Conservation (phyloP, 2,113 vertebrate species). For the Cervus canadensis region DNA sequence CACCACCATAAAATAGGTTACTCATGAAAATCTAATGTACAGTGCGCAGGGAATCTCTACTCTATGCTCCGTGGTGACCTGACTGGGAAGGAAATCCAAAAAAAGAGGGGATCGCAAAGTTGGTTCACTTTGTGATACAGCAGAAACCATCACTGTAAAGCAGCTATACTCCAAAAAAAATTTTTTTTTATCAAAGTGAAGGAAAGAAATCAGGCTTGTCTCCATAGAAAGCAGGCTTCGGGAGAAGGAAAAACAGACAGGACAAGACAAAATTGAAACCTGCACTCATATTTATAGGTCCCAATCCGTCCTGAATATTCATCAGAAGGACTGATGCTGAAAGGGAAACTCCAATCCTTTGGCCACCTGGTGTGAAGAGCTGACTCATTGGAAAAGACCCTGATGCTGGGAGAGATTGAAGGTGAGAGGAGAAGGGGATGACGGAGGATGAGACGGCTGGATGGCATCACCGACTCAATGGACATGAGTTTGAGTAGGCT, state of each 20-base stretch:
- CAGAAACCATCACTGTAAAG: not conserved
- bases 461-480: not conserved
- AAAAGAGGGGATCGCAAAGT: not conserved
- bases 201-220: not conserved
- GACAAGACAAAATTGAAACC: too few relatives aligned
- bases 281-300: rapidly evolving
- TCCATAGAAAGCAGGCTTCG: not conserved
- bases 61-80: rapidly evolving
- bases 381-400: not conserved
- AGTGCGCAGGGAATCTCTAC: rapidly evolving
- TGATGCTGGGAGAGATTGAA: not conserved
- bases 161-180: not conserved
- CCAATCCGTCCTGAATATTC: not conserved
- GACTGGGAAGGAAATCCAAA: not conserved
- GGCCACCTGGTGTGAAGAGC: rapidly evolving
- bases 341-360: not conserved
- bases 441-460: not conserved
- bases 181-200: not conserved
- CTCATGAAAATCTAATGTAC: not conserved
- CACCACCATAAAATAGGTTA: not conserved
- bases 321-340: rapidly evolving
- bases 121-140: rapidly evolving
- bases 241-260: rapidly evolving
- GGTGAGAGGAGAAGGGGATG: rapidly evolving
- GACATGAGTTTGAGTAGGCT: rapidly evolving